Percentiles rank a stretch among this genome's conserved stretches.
Conservation (phyloP, 2,888 invertebrate genomes). For the Tanaodytes sp. region DNA sequence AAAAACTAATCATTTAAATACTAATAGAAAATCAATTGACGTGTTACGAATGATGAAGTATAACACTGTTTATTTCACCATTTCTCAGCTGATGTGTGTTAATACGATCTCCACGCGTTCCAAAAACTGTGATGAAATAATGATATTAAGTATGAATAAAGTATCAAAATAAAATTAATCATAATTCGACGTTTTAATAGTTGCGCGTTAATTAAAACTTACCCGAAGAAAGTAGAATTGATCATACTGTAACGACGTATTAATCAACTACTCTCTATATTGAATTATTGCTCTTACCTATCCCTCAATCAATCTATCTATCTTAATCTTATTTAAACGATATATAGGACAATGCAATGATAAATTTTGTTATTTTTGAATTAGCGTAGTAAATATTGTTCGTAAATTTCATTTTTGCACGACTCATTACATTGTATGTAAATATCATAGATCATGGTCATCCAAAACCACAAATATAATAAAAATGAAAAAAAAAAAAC, state of each 20-base stretch:
- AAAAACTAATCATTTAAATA: no score
- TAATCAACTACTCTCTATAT: no score
- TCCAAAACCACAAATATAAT: no score
- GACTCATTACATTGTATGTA: no score
- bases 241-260: conserved; percentile 17
- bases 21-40: no score
- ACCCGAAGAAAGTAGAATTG: conserved; percentile 1
- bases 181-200: conserved; percentile 34
- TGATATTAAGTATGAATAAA: conserved; percentile 34
- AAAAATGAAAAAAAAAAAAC: no score
- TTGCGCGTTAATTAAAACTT: conserved; percentile 17
- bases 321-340: conserved; percentile 26
- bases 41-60: no score
- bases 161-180: conserved; percentile 40
- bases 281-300: no score
- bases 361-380: conserved; percentile 39
- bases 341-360: conserved; percentile 36
- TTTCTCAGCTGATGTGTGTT: conserved; percentile 19
- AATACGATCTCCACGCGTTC: conserved; percentile 39
- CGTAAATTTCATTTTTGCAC: no score
- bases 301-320: conserved; percentile 15
- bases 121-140: conserved; percentile 48
- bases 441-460: no score
- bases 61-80: no score
- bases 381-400: conserved; percentile 41